Evolutionary conservation across 2,797 vertebrate species (phyloP).

Genomic region (Aulostomus chinensis): DNA sequence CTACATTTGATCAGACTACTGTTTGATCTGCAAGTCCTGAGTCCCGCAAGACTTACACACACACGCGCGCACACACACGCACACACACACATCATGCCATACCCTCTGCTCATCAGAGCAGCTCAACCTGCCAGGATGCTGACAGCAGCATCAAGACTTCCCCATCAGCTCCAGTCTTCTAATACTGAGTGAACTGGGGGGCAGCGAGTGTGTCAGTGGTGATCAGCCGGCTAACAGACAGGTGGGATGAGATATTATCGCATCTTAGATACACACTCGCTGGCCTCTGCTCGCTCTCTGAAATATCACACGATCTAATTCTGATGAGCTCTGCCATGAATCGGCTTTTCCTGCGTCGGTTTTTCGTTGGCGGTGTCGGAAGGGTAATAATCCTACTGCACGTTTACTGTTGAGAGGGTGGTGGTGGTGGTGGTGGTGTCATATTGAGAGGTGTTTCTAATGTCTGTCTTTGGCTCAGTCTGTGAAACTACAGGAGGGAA

Average conservation of each 20-base stretch:
- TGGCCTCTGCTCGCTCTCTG: too few species aligned
- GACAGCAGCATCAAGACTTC: constrained; percentile 51
- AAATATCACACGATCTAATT: too few species aligned
- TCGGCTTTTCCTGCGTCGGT: too few species aligned
- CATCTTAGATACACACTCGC: too few species aligned
- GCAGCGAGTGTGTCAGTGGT: constrained; percentile 31
- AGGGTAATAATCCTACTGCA: too few species aligned
- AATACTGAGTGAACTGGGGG: constrained; percentile 46
- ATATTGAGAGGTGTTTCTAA: too few species aligned
- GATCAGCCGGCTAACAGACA: constrained; percentile 40
- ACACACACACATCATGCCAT: constrained; percentile 35
- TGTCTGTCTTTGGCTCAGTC: too few species aligned
- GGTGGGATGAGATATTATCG: constrained; percentile 3
- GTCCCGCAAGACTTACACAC: constrained; percentile 37
- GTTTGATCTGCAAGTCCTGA: constrained; percentile 59
- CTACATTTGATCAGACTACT: constrained; percentile 66
- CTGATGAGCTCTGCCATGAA: too few species aligned
- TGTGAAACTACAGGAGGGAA: too few species aligned
- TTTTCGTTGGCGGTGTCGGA: too few species aligned
- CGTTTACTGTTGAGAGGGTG: too few species aligned
- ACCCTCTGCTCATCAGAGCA: constrained; percentile 46
- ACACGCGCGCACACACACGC: constrained; percentile 27
- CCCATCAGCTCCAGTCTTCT: constrained; percentile 26
- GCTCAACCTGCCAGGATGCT: constrained; percentile 44
- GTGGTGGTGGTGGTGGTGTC: too few species aligned